Evolutionary conservation across 2,888 invertebrate species (phyloP).

Genomic region (Melinopterus prodromus): DNA sequence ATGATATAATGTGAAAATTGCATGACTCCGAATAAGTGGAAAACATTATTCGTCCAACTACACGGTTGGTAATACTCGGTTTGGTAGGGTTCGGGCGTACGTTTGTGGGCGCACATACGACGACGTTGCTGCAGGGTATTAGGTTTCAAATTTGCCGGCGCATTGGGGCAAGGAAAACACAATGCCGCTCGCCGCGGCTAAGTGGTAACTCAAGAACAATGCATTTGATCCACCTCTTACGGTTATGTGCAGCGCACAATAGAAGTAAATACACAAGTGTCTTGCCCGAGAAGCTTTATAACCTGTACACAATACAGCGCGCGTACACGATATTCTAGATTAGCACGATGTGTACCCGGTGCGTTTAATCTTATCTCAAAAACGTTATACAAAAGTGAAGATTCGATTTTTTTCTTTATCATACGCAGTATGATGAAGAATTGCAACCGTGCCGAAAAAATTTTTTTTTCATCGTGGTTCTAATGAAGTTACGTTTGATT

Average conservation of each 20-base stretch:
- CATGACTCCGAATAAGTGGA: slow-evolving; percentile 16
- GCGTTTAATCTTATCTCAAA: not conserved
- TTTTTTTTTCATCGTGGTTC: no score
- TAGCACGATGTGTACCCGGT: not conserved
- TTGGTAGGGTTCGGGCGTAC: not conserved
- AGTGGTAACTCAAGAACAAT: slow-evolving; percentile 45
- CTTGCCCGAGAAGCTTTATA: slow-evolving; percentile 26
- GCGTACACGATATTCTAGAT: not conserved
- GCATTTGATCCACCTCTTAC: slow-evolving; percentile 41
- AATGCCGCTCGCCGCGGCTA: slow-evolving; percentile 34
- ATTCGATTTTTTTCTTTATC: no score
- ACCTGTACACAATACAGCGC: not conserved
- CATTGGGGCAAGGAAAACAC: slow-evolving; percentile 40
- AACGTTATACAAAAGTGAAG: not conserved
- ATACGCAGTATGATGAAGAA: no score
- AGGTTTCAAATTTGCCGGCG: slow-evolving; percentile 43
- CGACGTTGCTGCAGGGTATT: slow-evolving; percentile 42
- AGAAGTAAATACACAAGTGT: slow-evolving; percentile 31
- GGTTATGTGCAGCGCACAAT: slow-evolving; percentile 34
- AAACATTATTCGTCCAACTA: slow-evolving; percentile 15
- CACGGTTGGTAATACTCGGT: not conserved
- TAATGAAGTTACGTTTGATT: no score
- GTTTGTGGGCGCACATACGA: slow-evolving; percentile 7
- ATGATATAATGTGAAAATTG: slow-evolving; percentile 24
- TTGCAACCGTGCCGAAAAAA: no score